Percentiles rank a stretch among this genome's conserved stretches.
Conservation (phyloP, 1,140 invertebrate species). For the Platorchestia sp. region DNA sequence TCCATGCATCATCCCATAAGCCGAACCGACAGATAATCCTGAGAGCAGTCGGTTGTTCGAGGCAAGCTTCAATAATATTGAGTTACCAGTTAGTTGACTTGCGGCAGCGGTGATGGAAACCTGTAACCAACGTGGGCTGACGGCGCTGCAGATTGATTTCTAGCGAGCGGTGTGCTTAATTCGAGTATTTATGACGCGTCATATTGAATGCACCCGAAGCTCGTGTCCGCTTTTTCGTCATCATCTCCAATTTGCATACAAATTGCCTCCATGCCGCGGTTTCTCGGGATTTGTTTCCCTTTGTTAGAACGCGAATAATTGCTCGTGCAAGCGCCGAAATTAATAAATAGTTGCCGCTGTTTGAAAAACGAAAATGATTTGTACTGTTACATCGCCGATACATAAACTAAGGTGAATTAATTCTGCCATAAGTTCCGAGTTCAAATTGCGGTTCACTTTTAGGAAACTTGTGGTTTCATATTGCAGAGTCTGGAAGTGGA, state of each 20-base stretch:
- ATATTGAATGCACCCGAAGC: not conserved
- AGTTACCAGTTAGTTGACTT: not conserved
- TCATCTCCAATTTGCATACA: not conserved
- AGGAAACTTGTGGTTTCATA: not conserved
- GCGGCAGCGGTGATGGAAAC: not conserved
- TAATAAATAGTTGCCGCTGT: not conserved
- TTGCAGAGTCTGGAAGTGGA: not conserved
- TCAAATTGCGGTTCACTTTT: not conserved
- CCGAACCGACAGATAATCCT: no score
- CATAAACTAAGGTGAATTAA: not conserved
- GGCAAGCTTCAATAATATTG: not conserved
- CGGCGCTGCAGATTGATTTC: not conserved
- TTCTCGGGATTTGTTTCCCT: not conserved
- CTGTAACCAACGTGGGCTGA: not conserved
- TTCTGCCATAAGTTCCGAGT: not conserved
- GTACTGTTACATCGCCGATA: not conserved
- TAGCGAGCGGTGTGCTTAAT: not conserved
- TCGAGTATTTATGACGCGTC: not conserved
- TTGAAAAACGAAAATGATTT: not conserved
- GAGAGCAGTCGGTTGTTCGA: no score
- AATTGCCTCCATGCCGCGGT: not conserved
- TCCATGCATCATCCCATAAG: no score
- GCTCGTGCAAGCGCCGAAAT: not conserved
- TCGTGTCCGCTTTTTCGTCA: not conserved
- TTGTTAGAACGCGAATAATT: not conserved